Conservation (phyloP, 2,888 invertebrate species). For the Melitaea athalia region DNA sequence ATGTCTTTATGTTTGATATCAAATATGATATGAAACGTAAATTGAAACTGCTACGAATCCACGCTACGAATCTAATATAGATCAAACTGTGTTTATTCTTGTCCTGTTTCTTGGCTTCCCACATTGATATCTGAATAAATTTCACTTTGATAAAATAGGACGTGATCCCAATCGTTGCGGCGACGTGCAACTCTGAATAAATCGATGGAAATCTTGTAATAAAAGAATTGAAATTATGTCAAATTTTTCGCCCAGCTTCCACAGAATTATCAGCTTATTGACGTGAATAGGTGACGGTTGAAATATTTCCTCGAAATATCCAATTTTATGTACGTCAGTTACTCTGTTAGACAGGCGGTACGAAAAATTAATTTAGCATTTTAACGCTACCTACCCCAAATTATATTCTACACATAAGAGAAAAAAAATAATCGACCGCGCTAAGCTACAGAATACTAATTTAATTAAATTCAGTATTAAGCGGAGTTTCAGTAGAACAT, state of each 20-base stretch:
- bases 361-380: neutral
- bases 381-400: neutral
- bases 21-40: constrained; percentile 39
- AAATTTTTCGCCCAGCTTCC: constrained; percentile 41
- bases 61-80: constrained; percentile 22
- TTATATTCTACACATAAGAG: neutral
- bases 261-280: constrained; percentile 44
- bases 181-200: constrained; percentile 45
- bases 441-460: constrained; percentile 14
- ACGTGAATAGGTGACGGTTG: constrained; percentile 31
- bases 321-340: constrained; percentile 3
- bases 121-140: constrained; percentile 36
- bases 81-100: constrained; percentile 24
- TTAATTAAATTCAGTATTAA: constrained; percentile 36
- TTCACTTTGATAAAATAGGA: constrained; percentile 37
- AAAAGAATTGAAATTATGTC: constrained; percentile 46
- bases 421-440: neutral
- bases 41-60: constrained; percentile 37
- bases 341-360: neutral
- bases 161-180: constrained; percentile 38
- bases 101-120: constrained; percentile 9
- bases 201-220: constrained; percentile 45
- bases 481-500: constrained; percentile 34
- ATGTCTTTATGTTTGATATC: constrained; percentile 46
- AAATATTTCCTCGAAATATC: constrained; percentile 2